Base-by-base conservation (phyloP, 2,113 vertebrate genomes). In the Cavia aperea region DNA sequence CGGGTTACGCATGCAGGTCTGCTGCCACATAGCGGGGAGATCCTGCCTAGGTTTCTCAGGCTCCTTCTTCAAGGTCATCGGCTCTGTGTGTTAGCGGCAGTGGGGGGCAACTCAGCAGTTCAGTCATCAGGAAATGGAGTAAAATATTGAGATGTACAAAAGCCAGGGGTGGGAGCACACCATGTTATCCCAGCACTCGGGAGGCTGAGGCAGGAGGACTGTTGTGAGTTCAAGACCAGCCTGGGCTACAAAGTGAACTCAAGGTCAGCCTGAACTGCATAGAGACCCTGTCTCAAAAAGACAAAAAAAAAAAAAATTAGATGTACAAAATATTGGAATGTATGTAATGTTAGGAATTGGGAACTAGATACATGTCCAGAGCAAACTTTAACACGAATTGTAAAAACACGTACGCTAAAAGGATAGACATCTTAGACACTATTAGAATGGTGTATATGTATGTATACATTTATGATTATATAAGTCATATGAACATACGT, bases 1-100 rank as follows among this genome's bases (percentile, higher is more conserved):
- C 46, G 12, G 8, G 26, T 49, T n/a, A 72, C 16, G 49, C 1
- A 8, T 0, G 3, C 31, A 24, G 75, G 7, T 21, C 31, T 36
- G 29, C 88, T 62, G 72, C 60, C 81, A 46, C 19, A n/a, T 86
- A 39, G 39, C 60, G 46, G 72, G 73, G 33, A 29, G 7, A 12
- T 19, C 62, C 24, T 39, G 54, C 60, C 5, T 39, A 18, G 65
- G 5, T 7, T 5, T 7, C 4, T 12, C 9, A 54, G 56, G 11
- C 19, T 10, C 0, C 11, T 0, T 11, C 5, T 31, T 60, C n/a
- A 8, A 51, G 89, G 26, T 19, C 51, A 9, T 46, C 49, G 0
- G 49, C 2, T 1, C 84, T 2, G 8, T 19, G 21, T 68, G 21
- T 46, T 43, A 9, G 8, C 18, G 12, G 43, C 21, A 73, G 18